phyloP scores from a whole-genome alignment of 1,140 invertebrate species.

The Drosophila eugracilis region DNA sequence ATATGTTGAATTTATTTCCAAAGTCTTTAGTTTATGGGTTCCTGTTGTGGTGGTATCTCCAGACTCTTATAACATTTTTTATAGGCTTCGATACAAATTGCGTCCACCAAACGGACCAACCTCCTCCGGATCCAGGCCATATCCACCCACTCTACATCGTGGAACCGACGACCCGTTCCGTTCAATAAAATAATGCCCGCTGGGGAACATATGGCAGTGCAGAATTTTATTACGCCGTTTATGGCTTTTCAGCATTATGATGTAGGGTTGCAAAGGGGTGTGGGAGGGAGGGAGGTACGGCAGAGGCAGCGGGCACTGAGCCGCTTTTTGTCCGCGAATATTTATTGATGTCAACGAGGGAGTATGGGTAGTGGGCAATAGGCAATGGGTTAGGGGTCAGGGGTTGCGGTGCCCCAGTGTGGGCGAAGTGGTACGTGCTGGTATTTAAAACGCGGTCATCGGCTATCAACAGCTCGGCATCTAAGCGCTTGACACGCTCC shows the following conservation, averaged over 20 bases:
- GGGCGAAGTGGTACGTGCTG: conserved; percentile 60
- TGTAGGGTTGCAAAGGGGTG: conserved; percentile 35
- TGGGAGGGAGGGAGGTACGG: no score
- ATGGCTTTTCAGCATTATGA: conserved; percentile 81
- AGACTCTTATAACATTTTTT: conserved; percentile 34
- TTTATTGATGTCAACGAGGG: conserved; percentile 81
- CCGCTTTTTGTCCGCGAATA: conserved; percentile 67
- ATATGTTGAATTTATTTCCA: conserved; percentile 78
- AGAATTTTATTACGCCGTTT: conserved; percentile 82
- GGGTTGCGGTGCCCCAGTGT: conserved; percentile 3
- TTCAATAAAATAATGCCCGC: conserved; percentile 82
- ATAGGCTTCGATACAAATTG: conserved; percentile 67
- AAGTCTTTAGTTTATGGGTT: conserved; percentile 79
- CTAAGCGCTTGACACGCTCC: conserved; percentile 77
- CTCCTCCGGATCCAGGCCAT: conserved; percentile 25
- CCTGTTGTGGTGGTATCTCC: conserved; percentile 11
- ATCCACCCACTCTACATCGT: conserved; percentile 39
- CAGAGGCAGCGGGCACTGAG: background rate
- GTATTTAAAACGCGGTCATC: conserved; percentile 78
- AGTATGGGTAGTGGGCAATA: background rate
- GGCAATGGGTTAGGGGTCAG: background rate
- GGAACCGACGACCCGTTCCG: conserved; percentile 30
- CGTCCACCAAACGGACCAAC: conserved; percentile 27
- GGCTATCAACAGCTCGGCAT: conserved; percentile 69
- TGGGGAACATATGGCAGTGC: conserved; percentile 82